These are phyloP conservation scores for Celastrina argiolus DNA, from an alignment of 2,888 invertebrate genomes.

Conservation along the genomic window DNA sequence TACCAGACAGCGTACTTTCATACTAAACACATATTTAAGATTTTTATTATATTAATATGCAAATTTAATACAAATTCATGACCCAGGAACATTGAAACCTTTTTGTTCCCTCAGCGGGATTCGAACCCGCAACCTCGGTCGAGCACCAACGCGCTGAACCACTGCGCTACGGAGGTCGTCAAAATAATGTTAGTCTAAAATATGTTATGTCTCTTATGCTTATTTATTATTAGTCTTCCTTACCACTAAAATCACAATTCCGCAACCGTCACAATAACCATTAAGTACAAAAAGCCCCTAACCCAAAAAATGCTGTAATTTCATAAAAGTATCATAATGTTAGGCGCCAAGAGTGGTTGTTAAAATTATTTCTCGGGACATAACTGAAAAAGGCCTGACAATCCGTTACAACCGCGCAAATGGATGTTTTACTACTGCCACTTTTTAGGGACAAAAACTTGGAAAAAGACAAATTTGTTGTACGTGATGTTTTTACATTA, in stretches of 20 bases:
- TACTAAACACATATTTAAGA: no score
- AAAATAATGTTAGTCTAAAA: background rate
- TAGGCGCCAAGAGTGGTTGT: constrained; percentile 8
- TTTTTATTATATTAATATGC: no score
- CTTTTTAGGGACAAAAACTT: constrained; percentile 56
- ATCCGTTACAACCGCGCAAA: constrained; percentile 38
- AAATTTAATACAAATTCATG: no score
- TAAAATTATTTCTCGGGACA: constrained; percentile 9
- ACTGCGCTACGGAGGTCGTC: no score
- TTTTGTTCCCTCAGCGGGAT: no score
- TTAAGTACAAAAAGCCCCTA: background rate
- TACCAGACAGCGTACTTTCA: no score
- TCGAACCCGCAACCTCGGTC: no score
- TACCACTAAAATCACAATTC: background rate
- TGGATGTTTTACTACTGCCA: constrained; percentile 57
- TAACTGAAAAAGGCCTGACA: constrained; percentile 16
- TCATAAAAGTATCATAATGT: constrained; percentile 8
- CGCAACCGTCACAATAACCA: background rate
- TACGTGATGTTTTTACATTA: constrained; percentile 57
- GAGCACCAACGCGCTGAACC: no score
- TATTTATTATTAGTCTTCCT: background rate
- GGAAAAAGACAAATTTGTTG: constrained; percentile 54
- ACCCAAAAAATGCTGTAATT: background rate
- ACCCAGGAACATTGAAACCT: no score
- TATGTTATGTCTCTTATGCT: background rate